A percentile compares a stretch with the other conserved stretches of the same genome.
Evolutionary conservation across 2,113 vertebrate genomes (phyloP).

Genomic region (Cercopithecus mona): DNA sequence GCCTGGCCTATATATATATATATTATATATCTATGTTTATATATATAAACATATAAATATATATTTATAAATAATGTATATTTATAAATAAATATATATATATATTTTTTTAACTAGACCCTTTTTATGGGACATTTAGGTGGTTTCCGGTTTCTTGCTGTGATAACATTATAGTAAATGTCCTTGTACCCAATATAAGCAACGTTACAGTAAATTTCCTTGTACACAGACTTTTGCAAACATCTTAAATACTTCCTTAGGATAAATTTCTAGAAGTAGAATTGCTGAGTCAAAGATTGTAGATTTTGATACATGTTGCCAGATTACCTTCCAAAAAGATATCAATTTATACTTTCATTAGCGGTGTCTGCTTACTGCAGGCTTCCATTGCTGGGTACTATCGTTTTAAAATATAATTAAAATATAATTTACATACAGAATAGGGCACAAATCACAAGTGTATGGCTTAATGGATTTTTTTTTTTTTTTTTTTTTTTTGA

Average conservation of each 20-base stretch:
- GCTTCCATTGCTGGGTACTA: not conserved
- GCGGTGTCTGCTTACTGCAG: not conserved
- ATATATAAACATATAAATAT: no score
- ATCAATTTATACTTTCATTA: not conserved
- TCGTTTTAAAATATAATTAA: not conserved
- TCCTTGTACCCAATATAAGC: not conserved
- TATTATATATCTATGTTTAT: no score
- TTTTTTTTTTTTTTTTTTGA: no score
- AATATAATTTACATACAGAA: not conserved
- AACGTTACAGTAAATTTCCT: conserved; percentile 4
- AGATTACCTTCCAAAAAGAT: not conserved
- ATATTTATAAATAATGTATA: no score
- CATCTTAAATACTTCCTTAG: not conserved
- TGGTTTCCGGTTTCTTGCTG: not conserved
- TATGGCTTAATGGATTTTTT: not conserved
- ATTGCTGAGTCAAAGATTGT: not conserved
- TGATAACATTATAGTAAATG: not conserved
- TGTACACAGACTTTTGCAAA: not conserved
- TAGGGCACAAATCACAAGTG: not conserved
- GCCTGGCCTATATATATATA: no score
- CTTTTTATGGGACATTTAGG: not conserved
- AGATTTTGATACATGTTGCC: not conserved
- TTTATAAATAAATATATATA: no score
- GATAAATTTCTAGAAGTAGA: not conserved
- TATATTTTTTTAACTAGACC: not conserved